These are phyloP conservation scores for Nylanderia fulva DNA, from an alignment of 1,140 invertebrate species.

Conservation along the genomic window DNA sequence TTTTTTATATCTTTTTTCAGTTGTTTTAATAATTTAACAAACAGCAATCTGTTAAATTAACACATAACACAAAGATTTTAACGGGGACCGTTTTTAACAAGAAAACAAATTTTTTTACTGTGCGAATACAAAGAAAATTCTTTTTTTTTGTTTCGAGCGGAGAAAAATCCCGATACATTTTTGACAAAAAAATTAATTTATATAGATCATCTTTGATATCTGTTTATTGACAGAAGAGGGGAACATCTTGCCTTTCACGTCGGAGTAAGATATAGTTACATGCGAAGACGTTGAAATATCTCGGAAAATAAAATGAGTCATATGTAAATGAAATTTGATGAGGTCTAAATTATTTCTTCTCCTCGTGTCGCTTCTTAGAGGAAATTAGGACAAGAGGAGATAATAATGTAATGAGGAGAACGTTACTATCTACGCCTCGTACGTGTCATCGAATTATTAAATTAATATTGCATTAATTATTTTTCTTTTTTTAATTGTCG, in stretches of 20 bases:
- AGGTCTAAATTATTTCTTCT: constrained; percentile 79
- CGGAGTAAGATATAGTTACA: constrained; percentile 36
- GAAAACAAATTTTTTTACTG: too few species aligned
- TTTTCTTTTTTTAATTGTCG: constrained; percentile 22
- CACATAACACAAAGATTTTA: too few species aligned
- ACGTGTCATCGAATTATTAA: background rate
- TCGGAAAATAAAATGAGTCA: constrained; percentile 78
- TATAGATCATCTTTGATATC: too few species aligned
- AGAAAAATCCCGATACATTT: too few species aligned
- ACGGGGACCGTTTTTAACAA: too few species aligned
- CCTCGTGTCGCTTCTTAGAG: constrained; percentile 71
- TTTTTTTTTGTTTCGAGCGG: too few species aligned
- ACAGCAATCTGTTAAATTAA: too few species aligned
- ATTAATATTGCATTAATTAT: background rate
- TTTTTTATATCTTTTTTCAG: too few species aligned
- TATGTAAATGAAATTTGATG: constrained; percentile 81
- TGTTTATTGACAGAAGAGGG: too few species aligned
- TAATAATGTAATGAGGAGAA: constrained; percentile 5
- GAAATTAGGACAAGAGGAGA: background rate
- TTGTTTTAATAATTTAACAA: too few species aligned
- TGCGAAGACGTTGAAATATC: constrained; percentile 70
- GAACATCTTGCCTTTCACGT: constrained; percentile 73
- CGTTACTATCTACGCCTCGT: background rate
- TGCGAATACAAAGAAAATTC: too few species aligned
- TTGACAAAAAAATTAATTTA: too few species aligned